phyloP scores from a whole-genome alignment of 2,113 vertebrate genomes.

The Miniopterus natalensis region DNA sequence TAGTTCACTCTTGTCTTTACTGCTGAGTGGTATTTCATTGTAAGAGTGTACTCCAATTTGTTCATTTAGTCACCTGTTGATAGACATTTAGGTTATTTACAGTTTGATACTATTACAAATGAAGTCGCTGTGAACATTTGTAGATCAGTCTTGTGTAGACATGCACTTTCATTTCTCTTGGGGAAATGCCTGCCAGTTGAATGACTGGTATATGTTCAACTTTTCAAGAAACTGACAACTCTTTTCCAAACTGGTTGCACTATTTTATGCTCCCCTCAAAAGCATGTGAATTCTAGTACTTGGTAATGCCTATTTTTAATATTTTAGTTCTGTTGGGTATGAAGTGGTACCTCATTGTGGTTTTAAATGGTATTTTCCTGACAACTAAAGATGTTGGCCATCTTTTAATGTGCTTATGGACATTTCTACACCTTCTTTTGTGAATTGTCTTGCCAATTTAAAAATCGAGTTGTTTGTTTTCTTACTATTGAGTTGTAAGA shows the following conservation, averaged over 20 bases:
- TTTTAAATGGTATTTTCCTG: constrained; percentile 6
- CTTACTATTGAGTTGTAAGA: background rate
- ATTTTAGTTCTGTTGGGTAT: background rate
- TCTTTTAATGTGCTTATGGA: background rate
- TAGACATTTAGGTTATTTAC: background rate
- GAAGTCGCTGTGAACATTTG: background rate
- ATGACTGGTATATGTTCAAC: background rate
- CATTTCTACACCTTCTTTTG: background rate
- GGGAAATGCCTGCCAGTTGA: background rate
- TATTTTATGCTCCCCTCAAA: background rate
- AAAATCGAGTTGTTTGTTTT: background rate
- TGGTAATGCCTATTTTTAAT: background rate
- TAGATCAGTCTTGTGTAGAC: background rate
- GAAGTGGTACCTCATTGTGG: background rate
- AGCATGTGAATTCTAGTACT: background rate
- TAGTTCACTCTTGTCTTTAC: background rate
- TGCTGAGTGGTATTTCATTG: background rate
- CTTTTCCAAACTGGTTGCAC: background rate
- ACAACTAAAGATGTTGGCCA: background rate
- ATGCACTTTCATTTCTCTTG: background rate
- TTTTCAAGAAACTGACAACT: background rate
- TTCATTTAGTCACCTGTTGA: background rate
- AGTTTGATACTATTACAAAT: background rate
- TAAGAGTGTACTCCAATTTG: background rate
- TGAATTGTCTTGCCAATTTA: background rate